A percentile compares a stretch with the other conserved stretches of the same genome.
Conservation (phyloP, 2,113 vertebrate genomes). For the Petrocephalus zakoni region DNA sequence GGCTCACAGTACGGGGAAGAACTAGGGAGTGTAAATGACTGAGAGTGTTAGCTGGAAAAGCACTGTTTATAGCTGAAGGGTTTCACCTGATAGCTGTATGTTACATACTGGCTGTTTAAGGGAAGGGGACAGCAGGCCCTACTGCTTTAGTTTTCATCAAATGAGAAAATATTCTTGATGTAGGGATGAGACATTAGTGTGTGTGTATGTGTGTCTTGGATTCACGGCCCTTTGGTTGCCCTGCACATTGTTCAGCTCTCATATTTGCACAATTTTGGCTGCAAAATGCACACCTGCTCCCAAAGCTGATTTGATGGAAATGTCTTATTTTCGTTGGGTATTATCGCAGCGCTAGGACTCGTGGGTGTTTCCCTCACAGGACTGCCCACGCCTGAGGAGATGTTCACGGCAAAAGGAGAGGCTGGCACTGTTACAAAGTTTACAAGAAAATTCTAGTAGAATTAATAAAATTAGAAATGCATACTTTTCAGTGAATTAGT, state of each 20-base stretch:
- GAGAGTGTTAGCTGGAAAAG: background rate
- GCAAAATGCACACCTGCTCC: background rate
- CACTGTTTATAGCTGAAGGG: background rate
- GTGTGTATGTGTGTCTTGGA: background rate
- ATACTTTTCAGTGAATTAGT: background rate
- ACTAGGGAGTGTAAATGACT: background rate
- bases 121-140: background rate
- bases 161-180: background rate
- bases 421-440: background rate
- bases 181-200: background rate
- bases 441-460: background rate
- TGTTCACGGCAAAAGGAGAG: background rate
- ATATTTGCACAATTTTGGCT: background rate
- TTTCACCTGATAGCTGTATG: background rate
- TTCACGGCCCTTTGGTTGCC: background rate
- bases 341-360: background rate
- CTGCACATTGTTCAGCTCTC: background rate
- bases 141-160: background rate
- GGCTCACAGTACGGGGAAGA: background rate
- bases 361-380: background rate
- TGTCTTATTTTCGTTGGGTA: background rate
- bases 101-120: background rate
- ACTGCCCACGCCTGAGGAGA: background rate
- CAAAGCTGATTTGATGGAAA: background rate
- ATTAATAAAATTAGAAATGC: background rate